Percentiles rank a stretch among this genome's conserved stretches.
Conservation (phyloP, 2,888 invertebrate species). For the Koerneria pararmatus region DNA sequence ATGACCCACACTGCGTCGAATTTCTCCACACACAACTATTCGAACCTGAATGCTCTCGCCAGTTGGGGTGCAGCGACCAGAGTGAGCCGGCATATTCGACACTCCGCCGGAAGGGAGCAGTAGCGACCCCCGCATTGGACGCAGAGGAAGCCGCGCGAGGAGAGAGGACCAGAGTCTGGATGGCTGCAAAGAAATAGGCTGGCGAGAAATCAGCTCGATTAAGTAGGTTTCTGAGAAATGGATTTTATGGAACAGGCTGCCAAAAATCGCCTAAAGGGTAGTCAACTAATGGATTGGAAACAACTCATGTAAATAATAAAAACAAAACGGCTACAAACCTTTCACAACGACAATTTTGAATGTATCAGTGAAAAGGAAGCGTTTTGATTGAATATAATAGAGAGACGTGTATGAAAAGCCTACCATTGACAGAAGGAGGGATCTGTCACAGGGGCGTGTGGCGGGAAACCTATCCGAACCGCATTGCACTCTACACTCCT, state of each 20-base stretch:
- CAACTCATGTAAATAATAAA: too few species aligned
- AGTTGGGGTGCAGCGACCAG: conserved; percentile 92
- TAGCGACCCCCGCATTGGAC: conserved; percentile 91
- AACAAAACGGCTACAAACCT: not conserved
- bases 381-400: not conserved
- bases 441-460: conserved; percentile 32
- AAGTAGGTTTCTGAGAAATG: too few species aligned
- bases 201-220: too few species aligned
- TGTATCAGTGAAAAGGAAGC: conserved; percentile 12
- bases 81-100: conserved; percentile 88
- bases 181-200: conserved; percentile 31
- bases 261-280: too few species aligned
- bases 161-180: conserved; percentile 35
- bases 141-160: conserved; percentile 63
- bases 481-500: conserved; percentile 37
- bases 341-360: not conserved
- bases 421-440: conserved; percentile 53
- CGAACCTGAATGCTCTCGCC: conserved; percentile 36
- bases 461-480: conserved; percentile 54
- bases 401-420: conserved; percentile 9
- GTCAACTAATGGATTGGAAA: too few species aligned
- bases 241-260: too few species aligned
- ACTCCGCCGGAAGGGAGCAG: conserved; percentile 95
- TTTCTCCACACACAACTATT: not conserved
- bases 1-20: too few species aligned